Evolutionary conservation across 2,888 invertebrate genomes (phyloP), one percentile per base, ranked within the genome.

Genomic region (Drosophila testacea): DNA sequence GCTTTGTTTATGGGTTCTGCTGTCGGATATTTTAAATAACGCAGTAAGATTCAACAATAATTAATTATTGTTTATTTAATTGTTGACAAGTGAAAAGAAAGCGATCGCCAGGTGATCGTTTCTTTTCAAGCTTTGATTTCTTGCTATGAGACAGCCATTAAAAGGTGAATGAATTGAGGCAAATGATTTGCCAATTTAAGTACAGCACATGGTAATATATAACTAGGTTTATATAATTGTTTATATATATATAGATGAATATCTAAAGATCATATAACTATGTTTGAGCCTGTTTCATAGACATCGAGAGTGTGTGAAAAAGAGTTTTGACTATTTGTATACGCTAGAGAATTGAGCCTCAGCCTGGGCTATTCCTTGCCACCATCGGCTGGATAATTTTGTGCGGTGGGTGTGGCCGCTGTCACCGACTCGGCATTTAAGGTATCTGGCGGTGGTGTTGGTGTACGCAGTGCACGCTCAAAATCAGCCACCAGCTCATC

Each of bases 391-490:
- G 62, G 32, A 30, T 28, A 62, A 36, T 60, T 65, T 73, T 81
- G 73, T 72, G 86, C 81, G 71, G 74, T 71, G 71, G 84, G 71
- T 56, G 47, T 63, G 6, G 71, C 47, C 22, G 66, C 32, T 27
- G 44, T 9, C 5, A 1, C 6, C 7, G 9, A 10, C 16, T 41
- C 50, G 4, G 47, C 38, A 7, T 62, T 62, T 1, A 54, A 1
- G 7, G 10, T 16, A 4, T 7, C 30, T n/a, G 51, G 27, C 28
- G 46, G 42, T 27, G 91, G 81, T 47, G 13, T 80, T 16, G 91
- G 81, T 28, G 93, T 94, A 74, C 94, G 94, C 56, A 95, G 93
- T 75, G 95, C 94, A 30, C 92, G 92, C 79, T 95, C 95, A 79
- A 95, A 94, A 81, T 95, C 94, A 1, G 73, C 83, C 48, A 73